Evolutionary conservation across 2,113 vertebrate genomes (phyloP).

Genomic region (Cochlearius cochlearius): DNA sequence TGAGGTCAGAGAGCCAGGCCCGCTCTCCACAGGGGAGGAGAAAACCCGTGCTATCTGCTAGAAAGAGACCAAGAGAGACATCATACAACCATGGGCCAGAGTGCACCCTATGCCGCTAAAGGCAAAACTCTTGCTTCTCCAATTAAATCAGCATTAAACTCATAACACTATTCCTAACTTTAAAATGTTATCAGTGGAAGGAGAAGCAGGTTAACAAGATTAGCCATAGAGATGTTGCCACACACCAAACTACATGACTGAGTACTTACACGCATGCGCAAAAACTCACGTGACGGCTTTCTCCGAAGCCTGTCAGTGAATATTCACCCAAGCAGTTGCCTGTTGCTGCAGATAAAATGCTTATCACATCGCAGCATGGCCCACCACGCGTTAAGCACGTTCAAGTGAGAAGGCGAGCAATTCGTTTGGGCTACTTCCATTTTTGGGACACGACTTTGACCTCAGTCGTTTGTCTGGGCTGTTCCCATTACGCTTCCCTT

Average conservation of each 20-base stretch:
- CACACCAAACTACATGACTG: background rate
- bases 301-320: background rate
- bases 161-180: background rate
- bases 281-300: background rate
- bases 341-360: background rate
- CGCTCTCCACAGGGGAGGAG: accelerated
- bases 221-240: background rate
- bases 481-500: background rate
- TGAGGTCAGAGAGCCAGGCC: background rate
- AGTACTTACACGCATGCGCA: accelerated
- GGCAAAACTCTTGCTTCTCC: background rate
- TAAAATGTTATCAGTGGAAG: background rate
- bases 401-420: background rate
- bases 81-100: background rate
- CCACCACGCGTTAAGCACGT: background rate
- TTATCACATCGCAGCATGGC: background rate
- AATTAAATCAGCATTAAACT: background rate
- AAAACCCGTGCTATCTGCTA: background rate
- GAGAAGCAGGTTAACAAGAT: background rate
- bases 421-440: background rate
- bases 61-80: background rate
- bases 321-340: background rate
- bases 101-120: background rate
- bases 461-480: background rate
- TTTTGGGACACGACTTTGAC: background rate